Evolutionary conservation across 2,113 vertebrate species (phyloP), one percentile per base, ranked within the genome.

Genomic region (Ophthalmolycus amberensis): DNA sequence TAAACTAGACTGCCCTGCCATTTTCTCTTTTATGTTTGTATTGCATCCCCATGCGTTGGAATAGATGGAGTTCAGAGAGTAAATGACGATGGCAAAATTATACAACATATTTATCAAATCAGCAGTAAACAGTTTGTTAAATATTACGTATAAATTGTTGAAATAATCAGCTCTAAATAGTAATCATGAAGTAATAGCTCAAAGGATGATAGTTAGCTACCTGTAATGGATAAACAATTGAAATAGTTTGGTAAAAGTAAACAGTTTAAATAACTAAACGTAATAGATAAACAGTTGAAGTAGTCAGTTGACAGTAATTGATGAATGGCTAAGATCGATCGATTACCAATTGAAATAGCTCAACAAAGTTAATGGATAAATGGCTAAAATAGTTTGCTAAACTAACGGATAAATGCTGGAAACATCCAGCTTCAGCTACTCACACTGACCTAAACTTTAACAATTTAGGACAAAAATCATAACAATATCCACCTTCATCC

Each of bases 21-120:
- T 5, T 9, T 34, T 20, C 25, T 29, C 25, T 56, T 75, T 18
- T 64, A 16, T 11, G 42, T 10, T 29, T 20, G 4, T 29, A 32
- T 4, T 22, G 14, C 62, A 76, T 59, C 25, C 32, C 22, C 52
- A 56, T 62, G 4, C 66, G 34, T 52, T 66, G 56, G 69, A 77
- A 46, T 66, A 59, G 59, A 59, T 34, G 42, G 48, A 32, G 8
- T 18, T 80, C 16, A 16, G 44, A 63, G 59, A 77, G 22, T 18
- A 40, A 64, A 75, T 32, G 16, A 65, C 7, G 4, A 1, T 11
- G 10, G 10, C n/a, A 27, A 64, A 71, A 71, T 38, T 66, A 25
- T 14, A 50, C 34, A 5, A 64, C 27, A 56, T 27, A 10, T 65
- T 20, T 5, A 22, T 72, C 15, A 69, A 72, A 62, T 32, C 29